A percentile compares a stretch with the other conserved stretches of the same genome.
Conservation (phyloP, 2,888 invertebrate species). For the Aproaerema taeniolella region DNA sequence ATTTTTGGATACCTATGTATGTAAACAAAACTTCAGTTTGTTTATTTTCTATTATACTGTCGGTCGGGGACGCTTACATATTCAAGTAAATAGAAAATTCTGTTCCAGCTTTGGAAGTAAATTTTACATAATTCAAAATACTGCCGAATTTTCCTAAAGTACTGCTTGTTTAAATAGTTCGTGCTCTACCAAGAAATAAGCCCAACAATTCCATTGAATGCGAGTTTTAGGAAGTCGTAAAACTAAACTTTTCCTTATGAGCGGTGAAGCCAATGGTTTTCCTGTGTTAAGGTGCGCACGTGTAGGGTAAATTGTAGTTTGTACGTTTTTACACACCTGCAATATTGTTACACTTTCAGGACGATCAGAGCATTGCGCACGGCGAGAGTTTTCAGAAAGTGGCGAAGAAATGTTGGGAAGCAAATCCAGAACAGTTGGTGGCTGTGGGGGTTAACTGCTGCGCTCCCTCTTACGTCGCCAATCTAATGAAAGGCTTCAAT, state of each 20-base stretch:
- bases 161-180: constrained; percentile 6
- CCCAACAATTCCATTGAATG: constrained; percentile 7
- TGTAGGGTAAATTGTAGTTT: too few relatives aligned
- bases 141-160: too few relatives aligned
- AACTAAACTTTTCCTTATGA: constrained; percentile 6
- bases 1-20: constrained; percentile 9
- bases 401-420: constrained; percentile 83
- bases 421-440: constrained; percentile 82
- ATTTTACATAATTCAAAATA: too few relatives aligned
- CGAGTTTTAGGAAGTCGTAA: constrained; percentile 9
- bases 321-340: too few relatives aligned
- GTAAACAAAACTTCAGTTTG: constrained; percentile 11
- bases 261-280: neutral
- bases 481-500: constrained; percentile 64
- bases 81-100: too few relatives aligned
- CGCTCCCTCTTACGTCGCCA: constrained; percentile 61
- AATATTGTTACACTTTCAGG: too few relatives aligned
- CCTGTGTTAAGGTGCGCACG: too few relatives aligned
- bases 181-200: neutral
- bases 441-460: constrained; percentile 95
- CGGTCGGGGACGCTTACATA: neutral
- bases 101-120: too few relatives aligned
- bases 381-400: constrained; percentile 89
- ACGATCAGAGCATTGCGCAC: constrained; percentile 81
- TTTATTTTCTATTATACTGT: constrained; percentile 8